A percentile compares a stretch with the other conserved stretches of the same genome.
These are phyloP conservation scores for Diacarnus erythraeanus DNA, from an alignment of 37 sponge, comb jelly and placozoan genomes.

Conservation along the genomic window DNA sequence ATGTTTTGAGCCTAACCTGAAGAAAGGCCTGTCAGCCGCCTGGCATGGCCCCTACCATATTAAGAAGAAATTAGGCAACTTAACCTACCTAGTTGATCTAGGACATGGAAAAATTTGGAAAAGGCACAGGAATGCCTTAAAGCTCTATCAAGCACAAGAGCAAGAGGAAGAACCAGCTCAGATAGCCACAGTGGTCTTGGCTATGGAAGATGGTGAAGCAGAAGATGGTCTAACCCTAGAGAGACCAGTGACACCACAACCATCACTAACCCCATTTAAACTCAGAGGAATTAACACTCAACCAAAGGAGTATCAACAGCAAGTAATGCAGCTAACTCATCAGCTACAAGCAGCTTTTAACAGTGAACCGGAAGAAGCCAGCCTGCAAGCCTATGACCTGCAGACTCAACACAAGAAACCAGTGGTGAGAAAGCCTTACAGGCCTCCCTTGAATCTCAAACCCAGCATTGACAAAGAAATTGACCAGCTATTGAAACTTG, in stretches of 20 bases:
- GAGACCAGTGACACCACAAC: background rate
- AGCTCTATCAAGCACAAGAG: background rate
- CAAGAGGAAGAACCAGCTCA: background rate
- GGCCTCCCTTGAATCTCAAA: background rate
- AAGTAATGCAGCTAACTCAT: background rate
- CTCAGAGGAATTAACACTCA: background rate
- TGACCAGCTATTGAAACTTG: background rate
- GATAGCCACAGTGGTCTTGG: background rate
- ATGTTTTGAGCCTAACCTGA: background rate
- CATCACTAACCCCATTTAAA: background rate
- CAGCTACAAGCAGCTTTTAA: background rate
- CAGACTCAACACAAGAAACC: background rate
- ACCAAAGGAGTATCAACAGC: background rate
- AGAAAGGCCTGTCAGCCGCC: background rate
- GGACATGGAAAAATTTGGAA: background rate
- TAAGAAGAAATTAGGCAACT: background rate
- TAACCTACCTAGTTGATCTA: background rate
- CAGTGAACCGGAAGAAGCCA: background rate
- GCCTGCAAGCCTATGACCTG: constrained; percentile 1
- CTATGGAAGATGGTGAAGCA: background rate
- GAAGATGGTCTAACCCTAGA: background rate
- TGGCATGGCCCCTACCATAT: background rate
- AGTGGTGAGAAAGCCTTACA: background rate
- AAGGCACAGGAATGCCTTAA: background rate
- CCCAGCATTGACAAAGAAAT: background rate